These are phyloP conservation scores for Vicugna pacos DNA, from an alignment of 2,113 vertebrate species.

Conservation along the genomic window DNA sequence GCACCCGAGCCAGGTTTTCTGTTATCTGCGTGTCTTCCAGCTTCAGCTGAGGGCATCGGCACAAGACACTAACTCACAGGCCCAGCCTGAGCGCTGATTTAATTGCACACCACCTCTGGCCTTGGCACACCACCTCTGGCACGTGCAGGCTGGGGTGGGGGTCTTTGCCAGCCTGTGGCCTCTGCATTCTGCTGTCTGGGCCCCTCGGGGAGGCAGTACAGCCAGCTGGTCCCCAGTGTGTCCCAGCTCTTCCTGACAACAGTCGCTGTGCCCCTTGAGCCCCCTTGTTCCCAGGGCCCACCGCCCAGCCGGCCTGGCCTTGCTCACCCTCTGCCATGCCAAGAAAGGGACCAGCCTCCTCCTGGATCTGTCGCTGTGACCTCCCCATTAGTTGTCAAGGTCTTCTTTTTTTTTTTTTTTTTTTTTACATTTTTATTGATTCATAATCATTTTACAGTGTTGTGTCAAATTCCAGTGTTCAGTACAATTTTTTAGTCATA, in stretches of 20 bases:
- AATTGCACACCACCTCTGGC: background rate
- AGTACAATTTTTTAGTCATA: no score
- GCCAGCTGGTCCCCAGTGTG: background rate
- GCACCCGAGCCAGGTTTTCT: background rate
- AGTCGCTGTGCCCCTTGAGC: accelerated
- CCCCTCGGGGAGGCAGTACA: background rate
- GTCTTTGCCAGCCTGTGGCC: background rate
- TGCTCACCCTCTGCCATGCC: background rate
- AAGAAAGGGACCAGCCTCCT: background rate
- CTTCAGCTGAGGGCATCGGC: background rate
- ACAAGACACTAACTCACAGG: background rate
- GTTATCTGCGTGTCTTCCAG: background rate
- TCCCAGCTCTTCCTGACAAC: background rate
- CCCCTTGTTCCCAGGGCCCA: background rate
- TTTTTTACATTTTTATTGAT: no score
- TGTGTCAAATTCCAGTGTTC: no score
- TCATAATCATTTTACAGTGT: no score
- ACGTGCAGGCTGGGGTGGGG: background rate
- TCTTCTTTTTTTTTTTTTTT: no score
- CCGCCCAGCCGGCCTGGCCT: background rate
- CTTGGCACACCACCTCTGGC: background rate
- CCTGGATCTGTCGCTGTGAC: background rate
- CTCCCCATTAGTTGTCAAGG: accelerated
- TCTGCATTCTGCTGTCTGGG: background rate
- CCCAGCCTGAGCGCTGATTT: background rate